phyloP scores from a whole-genome alignment of 2,888 invertebrate genomes.

The Apamea sordens region DNA sequence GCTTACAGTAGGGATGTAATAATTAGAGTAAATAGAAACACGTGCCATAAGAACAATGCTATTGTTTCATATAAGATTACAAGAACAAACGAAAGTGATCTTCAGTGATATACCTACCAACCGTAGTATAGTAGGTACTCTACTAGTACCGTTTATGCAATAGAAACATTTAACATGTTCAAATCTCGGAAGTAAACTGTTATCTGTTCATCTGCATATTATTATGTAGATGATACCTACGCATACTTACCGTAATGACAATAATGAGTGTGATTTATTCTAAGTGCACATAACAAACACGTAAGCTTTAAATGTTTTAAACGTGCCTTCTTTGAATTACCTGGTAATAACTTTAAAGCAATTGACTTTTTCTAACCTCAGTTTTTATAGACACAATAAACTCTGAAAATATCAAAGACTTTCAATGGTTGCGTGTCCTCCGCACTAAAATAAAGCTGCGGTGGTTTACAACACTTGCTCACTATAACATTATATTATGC shows the following conservation, averaged over 20 bases:
- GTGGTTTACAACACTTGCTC: slow-evolving; percentile 61
- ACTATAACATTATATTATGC: slow-evolving; percentile 63
- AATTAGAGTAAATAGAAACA: slow-evolving; percentile 50
- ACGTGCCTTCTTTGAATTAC: slow-evolving; percentile 48
- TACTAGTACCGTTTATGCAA: slow-evolving; percentile 63
- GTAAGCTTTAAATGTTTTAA: slow-evolving; percentile 51
- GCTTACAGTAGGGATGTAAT: slow-evolving; percentile 36
- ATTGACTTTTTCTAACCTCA: slow-evolving; percentile 46
- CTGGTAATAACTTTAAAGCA: slow-evolving; percentile 52
- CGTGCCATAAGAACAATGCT: slow-evolving; percentile 52
- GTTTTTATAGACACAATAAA: slow-evolving; percentile 50
- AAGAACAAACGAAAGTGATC: slow-evolving; percentile 70
- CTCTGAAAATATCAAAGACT: slow-evolving; percentile 48
- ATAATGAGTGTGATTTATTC: slow-evolving; percentile 49
- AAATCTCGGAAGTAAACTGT: slow-evolving; percentile 46
- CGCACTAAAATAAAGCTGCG: slow-evolving; percentile 51
- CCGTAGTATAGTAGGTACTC: slow-evolving; percentile 1
- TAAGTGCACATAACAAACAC: slow-evolving; percentile 56
- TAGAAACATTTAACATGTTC: slow-evolving; percentile 55
- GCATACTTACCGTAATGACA: slow-evolving; percentile 49
- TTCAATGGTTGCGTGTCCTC: slow-evolving; percentile 60
- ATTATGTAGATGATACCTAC: slow-evolving; percentile 56
- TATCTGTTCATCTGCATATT: slow-evolving; percentile 52
- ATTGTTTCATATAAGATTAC: slow-evolving; percentile 65
- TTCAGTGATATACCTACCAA: slow-evolving; percentile 57